Conservation (phyloP, 2,797 vertebrate species). For the Manis crassicaudata region DNA sequence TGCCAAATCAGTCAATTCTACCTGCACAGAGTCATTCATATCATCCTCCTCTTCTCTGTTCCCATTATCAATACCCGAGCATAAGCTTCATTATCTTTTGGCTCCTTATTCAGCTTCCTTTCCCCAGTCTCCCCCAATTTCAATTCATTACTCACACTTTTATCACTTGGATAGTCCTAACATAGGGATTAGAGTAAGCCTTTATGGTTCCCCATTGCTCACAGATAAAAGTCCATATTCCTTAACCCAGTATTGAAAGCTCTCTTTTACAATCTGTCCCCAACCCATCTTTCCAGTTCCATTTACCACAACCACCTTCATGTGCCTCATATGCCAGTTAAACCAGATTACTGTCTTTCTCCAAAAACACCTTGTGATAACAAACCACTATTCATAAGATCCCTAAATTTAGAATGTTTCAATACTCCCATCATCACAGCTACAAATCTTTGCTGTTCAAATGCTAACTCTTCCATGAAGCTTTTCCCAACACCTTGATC, state of each 20-base stretch:
- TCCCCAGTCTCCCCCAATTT: neutral
- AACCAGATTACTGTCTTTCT: neutral
- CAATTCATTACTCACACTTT: neutral
- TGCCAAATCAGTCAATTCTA: neutral
- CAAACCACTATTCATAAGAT: neutral
- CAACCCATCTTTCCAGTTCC: neutral
- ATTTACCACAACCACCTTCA: neutral
- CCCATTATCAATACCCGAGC: neutral
- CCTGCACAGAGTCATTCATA: neutral
- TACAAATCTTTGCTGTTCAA: neutral
- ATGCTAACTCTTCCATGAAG: neutral
- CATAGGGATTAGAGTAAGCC: neutral
- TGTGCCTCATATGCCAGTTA: neutral
- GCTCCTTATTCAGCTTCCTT: neutral
- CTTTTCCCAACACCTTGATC: neutral
- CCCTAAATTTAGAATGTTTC: neutral
- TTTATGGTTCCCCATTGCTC: neutral
- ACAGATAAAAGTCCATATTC: constrained; percentile 20
- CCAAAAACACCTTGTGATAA: neutral
- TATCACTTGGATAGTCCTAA: neutral
- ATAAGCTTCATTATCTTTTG: neutral
- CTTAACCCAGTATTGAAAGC: neutral
- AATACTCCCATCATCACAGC: neutral
- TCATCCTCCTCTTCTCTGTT: neutral
- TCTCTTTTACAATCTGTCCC: neutral